phyloP scores from a whole-genome alignment of 1,140 invertebrate genomes.

The Dinoponera quadriceps region DNA sequence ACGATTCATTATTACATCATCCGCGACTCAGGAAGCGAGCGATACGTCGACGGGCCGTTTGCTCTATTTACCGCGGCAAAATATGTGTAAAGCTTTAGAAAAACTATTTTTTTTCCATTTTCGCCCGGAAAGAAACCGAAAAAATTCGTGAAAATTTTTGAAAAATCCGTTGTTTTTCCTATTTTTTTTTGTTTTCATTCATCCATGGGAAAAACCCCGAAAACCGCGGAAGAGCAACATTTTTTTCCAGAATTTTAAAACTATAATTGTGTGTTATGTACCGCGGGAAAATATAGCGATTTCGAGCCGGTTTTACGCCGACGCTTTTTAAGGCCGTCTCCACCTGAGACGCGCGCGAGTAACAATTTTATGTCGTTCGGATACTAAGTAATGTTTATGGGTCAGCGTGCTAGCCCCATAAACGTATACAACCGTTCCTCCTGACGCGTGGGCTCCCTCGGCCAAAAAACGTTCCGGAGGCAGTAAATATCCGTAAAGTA shows the following conservation, averaged over 20 bases:
- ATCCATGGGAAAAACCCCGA: no score
- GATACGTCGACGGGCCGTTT: no score
- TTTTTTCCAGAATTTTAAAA: no score
- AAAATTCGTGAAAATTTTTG: no score
- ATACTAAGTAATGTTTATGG: conserved; percentile 73
- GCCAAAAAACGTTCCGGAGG: conserved; percentile 55
- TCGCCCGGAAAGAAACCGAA: no score
- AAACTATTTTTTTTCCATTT: no score
- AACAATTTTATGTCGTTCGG: conserved; percentile 58
- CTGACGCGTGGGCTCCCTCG: conserved; percentile 32
- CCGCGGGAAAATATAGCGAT: conserved; percentile 16
- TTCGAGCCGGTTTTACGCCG: conserved; percentile 17
- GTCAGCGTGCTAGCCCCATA: conserved; percentile 65
- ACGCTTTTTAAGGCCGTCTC: conserved; percentile 34
- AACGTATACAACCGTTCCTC: conserved; percentile 53
- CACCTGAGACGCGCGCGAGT: conserved; percentile 25
- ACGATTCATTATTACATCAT: conserved; percentile 7
- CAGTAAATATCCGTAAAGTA: conserved; percentile 77
- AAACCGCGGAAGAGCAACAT: no score
- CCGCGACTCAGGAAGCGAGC: background rate
- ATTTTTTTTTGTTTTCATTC: no score
- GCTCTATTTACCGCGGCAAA: no score
- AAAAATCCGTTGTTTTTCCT: no score
- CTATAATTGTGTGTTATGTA: conserved; percentile 16
- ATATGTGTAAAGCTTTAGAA: no score